Conservation (phyloP, 2,888 invertebrate species). For the Tryphoninae sp. region DNA sequence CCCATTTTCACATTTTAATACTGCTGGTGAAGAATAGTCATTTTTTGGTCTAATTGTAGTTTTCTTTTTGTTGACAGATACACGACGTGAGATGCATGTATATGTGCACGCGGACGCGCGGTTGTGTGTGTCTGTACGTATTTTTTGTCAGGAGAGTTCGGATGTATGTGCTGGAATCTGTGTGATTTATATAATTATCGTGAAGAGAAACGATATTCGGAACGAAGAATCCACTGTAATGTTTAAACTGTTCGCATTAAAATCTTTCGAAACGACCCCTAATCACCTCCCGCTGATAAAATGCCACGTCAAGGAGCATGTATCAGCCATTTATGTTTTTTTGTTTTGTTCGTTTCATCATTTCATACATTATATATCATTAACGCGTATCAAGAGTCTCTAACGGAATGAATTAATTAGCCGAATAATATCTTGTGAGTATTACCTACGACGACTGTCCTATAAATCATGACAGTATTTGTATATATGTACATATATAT, state of each 20-base stretch:
- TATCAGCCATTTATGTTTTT: constrained; percentile 21
- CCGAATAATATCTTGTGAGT: constrained; percentile 60
- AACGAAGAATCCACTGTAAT: constrained; percentile 57
- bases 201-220: constrained; percentile 10
- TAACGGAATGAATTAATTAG: constrained; percentile 57
- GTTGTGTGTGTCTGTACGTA: neutral
- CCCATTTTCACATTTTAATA: constrained; percentile 23
- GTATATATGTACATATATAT: constrained; percentile 10
- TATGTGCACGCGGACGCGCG: too few relatives aligned
- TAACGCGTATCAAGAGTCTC: constrained; percentile 58
- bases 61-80: neutral
- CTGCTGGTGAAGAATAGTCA: constrained; percentile 21
- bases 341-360: neutral
- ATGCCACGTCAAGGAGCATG: constrained; percentile 32
- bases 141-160: neutral
- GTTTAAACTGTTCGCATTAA: constrained; percentile 32
- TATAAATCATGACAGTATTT: constrained; percentile 63
- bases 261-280: constrained; percentile 34
- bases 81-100: neutral
- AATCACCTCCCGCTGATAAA: constrained; percentile 5
- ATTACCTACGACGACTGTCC: constrained; percentile 63
- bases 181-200: neutral
- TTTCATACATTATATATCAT: constrained; percentile 46
- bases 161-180: neutral
- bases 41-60: neutral